These are phyloP conservation scores for Ellobius talpinus DNA, from an alignment of 2,113 vertebrate genomes.

Conservation along the genomic window DNA sequence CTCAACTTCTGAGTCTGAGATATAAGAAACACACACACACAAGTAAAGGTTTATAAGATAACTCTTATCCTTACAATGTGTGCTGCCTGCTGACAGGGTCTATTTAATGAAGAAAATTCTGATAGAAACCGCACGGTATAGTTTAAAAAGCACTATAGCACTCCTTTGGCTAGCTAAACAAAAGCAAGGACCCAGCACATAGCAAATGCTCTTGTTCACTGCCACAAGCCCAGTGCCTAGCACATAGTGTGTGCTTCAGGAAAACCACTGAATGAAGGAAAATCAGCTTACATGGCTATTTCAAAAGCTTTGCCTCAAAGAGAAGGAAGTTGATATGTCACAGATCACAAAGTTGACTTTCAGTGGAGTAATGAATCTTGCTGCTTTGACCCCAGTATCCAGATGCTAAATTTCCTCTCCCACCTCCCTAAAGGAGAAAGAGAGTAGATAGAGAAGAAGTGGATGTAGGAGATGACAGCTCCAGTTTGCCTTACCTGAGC, in stretches of 20 bases:
- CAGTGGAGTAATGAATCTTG: not conserved
- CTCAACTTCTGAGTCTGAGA: not conserved
- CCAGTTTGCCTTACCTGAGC: conserved; percentile 71
- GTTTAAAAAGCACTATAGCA: not conserved
- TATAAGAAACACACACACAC: not conserved
- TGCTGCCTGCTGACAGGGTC: not conserved
- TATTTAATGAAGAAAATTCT: conserved; percentile 12
- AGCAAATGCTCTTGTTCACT: not conserved
- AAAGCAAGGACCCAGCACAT: not conserved
- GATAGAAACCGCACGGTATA: not conserved
- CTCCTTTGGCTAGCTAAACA: not conserved
- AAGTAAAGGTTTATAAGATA: not conserved
- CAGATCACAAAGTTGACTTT: not conserved
- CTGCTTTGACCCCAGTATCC: not conserved
- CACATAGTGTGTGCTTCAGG: not conserved
- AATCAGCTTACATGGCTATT: not conserved
- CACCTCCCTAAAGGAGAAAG: not conserved
- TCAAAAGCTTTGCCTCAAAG: not conserved
- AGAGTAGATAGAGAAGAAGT: not conserved
- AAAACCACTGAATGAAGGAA: not conserved
- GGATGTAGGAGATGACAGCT: not conserved
- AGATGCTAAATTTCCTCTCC: not conserved
- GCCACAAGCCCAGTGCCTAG: not conserved
- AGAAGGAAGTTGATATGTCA: not conserved
- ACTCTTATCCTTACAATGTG: not conserved